Evolutionary conservation across 2,888 invertebrate species (phyloP), one percentile per base, ranked within the genome.

Genomic region (Clivina fossor): DNA sequence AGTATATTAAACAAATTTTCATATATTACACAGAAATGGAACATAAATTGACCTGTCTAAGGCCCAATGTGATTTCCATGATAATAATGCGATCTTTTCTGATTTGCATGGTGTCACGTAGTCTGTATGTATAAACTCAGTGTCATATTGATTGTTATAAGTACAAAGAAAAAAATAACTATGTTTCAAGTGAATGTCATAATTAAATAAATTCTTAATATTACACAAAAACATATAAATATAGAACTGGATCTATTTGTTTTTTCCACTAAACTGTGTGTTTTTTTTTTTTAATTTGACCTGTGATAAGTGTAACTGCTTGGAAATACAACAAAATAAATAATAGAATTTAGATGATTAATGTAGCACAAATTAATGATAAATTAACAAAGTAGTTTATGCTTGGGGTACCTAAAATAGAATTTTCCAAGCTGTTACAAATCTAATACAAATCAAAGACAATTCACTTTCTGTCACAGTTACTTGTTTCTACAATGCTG

Each of bases 31-130:
- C 11, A 11, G 9, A 11, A 40, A 40, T 40, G 40, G n/a, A n/a
- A n/a, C n/a, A n/a, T n/a, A n/a, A n/a, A n/a, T n/a, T n/a, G n/a
- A n/a, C n/a, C n/a, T n/a, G 13, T n/a, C 37, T 16, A 37, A 1
- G 41, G 43, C 33, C 51, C 22, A 51, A 33, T 51, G 51, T 51
- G 51, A 51, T 51, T 43, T 43, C 26, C 32, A 51, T 51, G 51
- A 51, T 51, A 51, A 51, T 51, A 51, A 51, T 22, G 43, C 43
- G 33, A 51, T 33, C 16, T 20, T n/a, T n/a, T 2, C 8, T 11
- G 22, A 26, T 24, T 26, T 35, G 32, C 22, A 44, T n/a, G 30
- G 30, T 30, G 44, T 30, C 44, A 44, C 32, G 32, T 44, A 44
- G 44, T 43, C 28, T n/a, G n/a, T 43, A 24, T 15, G 43, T 43